Evolutionary conservation across 1,140 invertebrate genomes (phyloP).

Genomic region (Drosophila malerkotliana): DNA sequence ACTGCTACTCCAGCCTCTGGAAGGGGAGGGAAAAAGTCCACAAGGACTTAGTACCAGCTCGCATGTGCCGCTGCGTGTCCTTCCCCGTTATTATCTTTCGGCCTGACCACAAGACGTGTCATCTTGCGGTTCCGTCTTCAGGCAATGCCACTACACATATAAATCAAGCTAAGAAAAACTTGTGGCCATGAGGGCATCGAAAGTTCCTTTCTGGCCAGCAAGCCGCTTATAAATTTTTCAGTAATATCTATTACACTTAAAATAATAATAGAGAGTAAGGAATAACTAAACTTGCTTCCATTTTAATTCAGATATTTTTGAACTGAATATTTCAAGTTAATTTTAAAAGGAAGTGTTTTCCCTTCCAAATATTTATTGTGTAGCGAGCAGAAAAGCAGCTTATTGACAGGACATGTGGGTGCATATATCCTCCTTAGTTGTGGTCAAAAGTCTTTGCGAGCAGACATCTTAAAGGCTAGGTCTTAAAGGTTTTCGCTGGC

Average conservation of each 20-base stretch:
- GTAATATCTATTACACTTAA: slow-evolving; percentile 28
- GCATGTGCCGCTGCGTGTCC: slow-evolving; percentile 16
- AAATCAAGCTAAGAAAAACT: slow-evolving; percentile 64
- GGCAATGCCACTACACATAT: slow-evolving; percentile 39
- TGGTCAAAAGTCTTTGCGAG: slow-evolving; percentile 37
- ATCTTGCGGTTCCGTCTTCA: slow-evolving; percentile 45
- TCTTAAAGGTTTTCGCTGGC: slow-evolving; percentile 12
- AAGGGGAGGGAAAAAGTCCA: slow-evolving; percentile 22
- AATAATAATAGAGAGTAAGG: neutral
- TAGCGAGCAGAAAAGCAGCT: slow-evolving; percentile 44
- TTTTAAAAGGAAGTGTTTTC: neutral
- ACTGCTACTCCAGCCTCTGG: slow-evolving; percentile 15
- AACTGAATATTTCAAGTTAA: too few species aligned
- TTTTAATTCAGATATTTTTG: too few species aligned
- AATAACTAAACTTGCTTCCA: neutral
- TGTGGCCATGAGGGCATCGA: slow-evolving; percentile 15
- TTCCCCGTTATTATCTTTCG: slow-evolving; percentile 68
- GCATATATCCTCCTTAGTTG: slow-evolving; percentile 45
- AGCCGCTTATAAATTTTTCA: slow-evolving; percentile 68
- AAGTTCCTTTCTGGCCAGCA: slow-evolving; percentile 39
- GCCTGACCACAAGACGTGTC: slow-evolving; percentile 75
- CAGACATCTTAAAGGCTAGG: slow-evolving; percentile 25
- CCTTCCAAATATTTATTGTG: neutral
- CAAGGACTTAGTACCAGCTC: slow-evolving; percentile 8
- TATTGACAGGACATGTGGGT: slow-evolving; percentile 50